These are phyloP conservation scores for Linurgus olivaceus DNA, from an alignment of 2,797 vertebrate species.

Conservation along the genomic window DNA sequence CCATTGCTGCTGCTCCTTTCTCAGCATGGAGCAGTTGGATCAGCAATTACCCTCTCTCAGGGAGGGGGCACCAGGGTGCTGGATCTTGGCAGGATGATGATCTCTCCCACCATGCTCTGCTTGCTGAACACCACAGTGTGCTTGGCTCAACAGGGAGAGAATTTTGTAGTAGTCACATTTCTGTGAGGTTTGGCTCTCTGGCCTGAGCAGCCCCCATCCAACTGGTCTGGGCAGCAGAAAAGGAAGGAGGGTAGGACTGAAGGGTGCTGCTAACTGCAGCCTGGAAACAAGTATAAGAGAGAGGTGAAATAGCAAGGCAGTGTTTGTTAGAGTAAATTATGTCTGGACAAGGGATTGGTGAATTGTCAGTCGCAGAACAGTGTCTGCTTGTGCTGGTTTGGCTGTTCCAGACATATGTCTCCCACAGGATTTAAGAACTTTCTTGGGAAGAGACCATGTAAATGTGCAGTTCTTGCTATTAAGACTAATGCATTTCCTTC, in stretches of 20 bases:
- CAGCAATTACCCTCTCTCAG: background rate
- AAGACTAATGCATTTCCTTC: slow-evolving; percentile 56
- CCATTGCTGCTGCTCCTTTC: background rate
- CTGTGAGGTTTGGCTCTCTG: accelerated
- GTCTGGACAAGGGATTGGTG: background rate
- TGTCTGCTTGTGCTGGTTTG: background rate
- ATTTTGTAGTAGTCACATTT: background rate
- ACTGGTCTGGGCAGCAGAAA: background rate
- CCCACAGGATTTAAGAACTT: slow-evolving; percentile 26
- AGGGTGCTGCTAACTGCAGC: background rate
- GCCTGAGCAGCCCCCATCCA: background rate
- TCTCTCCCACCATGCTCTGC: background rate
- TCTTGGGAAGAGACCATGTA: background rate
- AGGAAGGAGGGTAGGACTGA: background rate
- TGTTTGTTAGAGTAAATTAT: background rate
- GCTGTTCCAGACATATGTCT: background rate
- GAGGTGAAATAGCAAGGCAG: background rate
- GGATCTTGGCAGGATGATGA: background rate
- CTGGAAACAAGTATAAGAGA: background rate
- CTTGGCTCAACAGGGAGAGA: accelerated
- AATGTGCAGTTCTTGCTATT: slow-evolving; percentile 22
- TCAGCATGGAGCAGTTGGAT: background rate
- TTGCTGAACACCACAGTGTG: background rate
- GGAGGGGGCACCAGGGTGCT: background rate
- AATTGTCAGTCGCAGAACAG: background rate